A percentile compares a stretch with the other conserved stretches of the same genome.
These are phyloP conservation scores for Tolmerus cingulatus DNA, from an alignment of 2,888 invertebrate species.

Conservation along the genomic window DNA sequence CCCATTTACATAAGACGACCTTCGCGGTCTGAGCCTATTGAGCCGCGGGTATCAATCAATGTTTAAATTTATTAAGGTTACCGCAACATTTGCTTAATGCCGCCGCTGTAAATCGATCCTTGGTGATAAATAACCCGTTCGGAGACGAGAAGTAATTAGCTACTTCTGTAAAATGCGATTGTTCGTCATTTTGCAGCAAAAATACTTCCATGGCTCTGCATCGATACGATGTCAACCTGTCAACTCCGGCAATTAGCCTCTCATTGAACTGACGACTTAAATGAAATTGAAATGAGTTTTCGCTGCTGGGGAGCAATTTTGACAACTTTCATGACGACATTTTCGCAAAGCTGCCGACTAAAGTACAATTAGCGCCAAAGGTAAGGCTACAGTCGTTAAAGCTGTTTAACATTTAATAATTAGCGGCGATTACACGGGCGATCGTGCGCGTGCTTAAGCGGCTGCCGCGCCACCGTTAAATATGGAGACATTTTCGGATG, in stretches of 20 bases:
- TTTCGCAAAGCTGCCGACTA: not conserved
- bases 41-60: constrained; percentile 1
- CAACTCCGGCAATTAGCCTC: not conserved
- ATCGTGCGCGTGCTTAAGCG: constrained; percentile 5
- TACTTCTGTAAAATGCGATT: constrained; percentile 7
- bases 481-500: not conserved
- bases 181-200: not conserved
- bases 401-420: constrained; percentile 31
- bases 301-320: not conserved
- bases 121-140: constrained; percentile 20
- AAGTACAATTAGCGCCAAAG: constrained; percentile 9
- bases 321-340: not conserved
- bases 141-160: not conserved
- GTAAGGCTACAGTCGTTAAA: not conserved
- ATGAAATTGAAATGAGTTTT: constrained; percentile 30
- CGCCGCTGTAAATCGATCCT: not conserved
- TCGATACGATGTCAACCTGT: not conserved
- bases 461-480: not conserved
- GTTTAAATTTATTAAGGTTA: constrained; percentile 18
- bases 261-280: not conserved
- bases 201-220: not conserved
- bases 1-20: constrained; percentile 16
- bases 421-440: constrained; percentile 11
- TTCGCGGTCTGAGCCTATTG: not conserved
- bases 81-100: not conserved